Percentiles rank a stretch among this genome's conserved stretches.
These are phyloP conservation scores for Achatina immaculata DNA, from an alignment of 1,140 invertebrate genomes.

Conservation along the genomic window DNA sequence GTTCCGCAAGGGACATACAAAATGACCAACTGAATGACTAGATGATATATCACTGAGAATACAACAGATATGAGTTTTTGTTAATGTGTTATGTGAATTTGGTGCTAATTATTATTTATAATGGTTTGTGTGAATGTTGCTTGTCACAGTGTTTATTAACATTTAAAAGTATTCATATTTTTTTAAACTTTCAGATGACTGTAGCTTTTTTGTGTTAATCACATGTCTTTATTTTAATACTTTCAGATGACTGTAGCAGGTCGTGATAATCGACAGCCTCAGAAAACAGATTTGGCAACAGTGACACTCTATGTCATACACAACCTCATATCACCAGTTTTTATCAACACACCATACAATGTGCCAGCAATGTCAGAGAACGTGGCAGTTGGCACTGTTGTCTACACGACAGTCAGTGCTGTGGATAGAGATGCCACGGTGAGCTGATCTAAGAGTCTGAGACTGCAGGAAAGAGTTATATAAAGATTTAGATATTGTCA, in stretches of 20 bases:
- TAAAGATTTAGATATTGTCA: too few relatives aligned
- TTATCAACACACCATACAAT: constrained; percentile 78
- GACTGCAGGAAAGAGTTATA: too few relatives aligned
- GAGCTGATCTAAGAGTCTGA: constrained; percentile 32
- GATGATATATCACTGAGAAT: too few relatives aligned
- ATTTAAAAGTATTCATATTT: too few relatives aligned
- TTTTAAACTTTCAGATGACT: too few relatives aligned
- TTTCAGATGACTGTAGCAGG: constrained; percentile 82
- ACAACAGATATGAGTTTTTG: too few relatives aligned
- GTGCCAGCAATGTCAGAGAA: constrained; percentile 45
- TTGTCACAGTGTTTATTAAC: too few relatives aligned
- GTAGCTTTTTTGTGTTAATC: neutral
- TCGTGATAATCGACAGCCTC: constrained; percentile 88
- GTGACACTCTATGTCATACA: constrained; percentile 46
- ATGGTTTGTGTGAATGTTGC: too few relatives aligned
- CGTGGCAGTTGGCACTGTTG: constrained; percentile 11
- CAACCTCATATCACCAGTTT: constrained; percentile 45
- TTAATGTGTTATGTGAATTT: too few relatives aligned
- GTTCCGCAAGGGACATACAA: too few relatives aligned
- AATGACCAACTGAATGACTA: too few relatives aligned
- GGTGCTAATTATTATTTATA: too few relatives aligned
- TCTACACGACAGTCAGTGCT: constrained; percentile 42
- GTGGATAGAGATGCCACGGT: constrained; percentile 49
- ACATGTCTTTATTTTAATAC: neutral
- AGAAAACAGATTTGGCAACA: constrained; percentile 75